Base-by-base conservation (phyloP, 30 jellyfish, hydroid and myxozoan genomes). In the Sanderia malayensis region DNA sequence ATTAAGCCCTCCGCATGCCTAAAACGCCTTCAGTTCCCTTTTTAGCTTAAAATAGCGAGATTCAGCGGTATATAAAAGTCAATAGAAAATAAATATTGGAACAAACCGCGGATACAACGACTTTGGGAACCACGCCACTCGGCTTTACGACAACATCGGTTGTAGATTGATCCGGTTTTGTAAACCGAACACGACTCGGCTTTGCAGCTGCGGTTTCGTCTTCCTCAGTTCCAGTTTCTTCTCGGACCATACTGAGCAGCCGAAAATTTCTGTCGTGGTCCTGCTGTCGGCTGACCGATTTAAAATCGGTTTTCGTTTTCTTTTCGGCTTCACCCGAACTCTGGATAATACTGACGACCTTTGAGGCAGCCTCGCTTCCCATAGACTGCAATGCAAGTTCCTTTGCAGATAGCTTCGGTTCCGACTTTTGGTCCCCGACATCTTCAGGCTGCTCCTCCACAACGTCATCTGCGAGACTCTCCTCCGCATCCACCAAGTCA, bases 301-400 rank as follows among this genome's bases (percentile, higher is more conserved):
- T 61, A 73, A 52, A 23, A 1, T 27, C 31, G 11, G 59, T 64
- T 6, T 52, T 53, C 73, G 11, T 19, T 24, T 15, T 11, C 18
- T 49, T 24, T 15, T 8, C 18, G 3, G 24, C 13, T 37, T 74
- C 76, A 27, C 13, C 46, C 6, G 71, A 68, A 18, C 37, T 61
- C n/a, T 70, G 69, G 71, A 55, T 77, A 83, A 80, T 78, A 1
- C 31, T 44, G 25, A 58, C 86, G 34, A 82, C 71, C 33, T 80
- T 89, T 21, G 64, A 31, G 28, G 80, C 44, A 2, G 99, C 99
- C 33, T 79, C 84, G 10, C 59, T 24, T 21, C 99, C 99, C 99
- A 93, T 93, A 18, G 96, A 77, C 46, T 89, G 96, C 32, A 93
- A 63, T 11, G 99, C 99, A 44, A 76, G 77, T 34, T 79, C 92